Conservation (phyloP, 1,140 invertebrate genomes). For the Parasteatoda tepidariorum region DNA sequence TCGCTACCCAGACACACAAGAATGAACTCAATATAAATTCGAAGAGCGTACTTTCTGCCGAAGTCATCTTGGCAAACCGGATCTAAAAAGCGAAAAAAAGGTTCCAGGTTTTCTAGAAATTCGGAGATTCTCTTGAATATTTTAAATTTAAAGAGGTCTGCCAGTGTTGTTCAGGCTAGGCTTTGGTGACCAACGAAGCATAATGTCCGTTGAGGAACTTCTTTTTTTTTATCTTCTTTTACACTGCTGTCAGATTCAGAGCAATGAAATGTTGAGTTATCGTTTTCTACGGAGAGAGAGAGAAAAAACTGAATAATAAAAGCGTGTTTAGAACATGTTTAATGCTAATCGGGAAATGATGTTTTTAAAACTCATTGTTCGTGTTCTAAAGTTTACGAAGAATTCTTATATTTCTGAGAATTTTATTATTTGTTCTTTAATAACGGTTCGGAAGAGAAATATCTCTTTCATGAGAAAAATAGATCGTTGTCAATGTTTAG, state of each 20-base stretch:
- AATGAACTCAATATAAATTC: slow-evolving; percentile 14
- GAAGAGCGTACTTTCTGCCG: neutral
- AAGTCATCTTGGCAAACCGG: neutral
- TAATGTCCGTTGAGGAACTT: slow-evolving; percentile 12
- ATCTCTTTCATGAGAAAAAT: too few relatives aligned
- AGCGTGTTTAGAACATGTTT: slow-evolving; percentile 13
- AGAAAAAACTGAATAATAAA: neutral
- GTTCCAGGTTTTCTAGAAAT: neutral
- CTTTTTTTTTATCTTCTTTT: neutral
- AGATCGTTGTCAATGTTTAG: too few relatives aligned
- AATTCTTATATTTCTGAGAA: too few relatives aligned
- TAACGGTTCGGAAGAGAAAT: too few relatives aligned
- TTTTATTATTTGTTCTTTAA: too few relatives aligned
- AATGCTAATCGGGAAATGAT: slow-evolving; percentile 33
- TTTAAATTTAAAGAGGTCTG: slow-evolving; percentile 27
- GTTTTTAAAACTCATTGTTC: too few relatives aligned
- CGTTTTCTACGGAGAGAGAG: neutral
- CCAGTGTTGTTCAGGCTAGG: neutral
- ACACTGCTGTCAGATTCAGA: neutral
- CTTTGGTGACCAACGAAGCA: neutral
- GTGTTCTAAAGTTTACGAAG: too few relatives aligned
- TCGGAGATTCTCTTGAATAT: slow-evolving; percentile 5
- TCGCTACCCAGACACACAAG: neutral
- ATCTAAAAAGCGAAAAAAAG: neutral
- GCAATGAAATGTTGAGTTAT: neutral